Conservation (phyloP, 1,140 invertebrate genomes). For the Zophobas morio region DNA sequence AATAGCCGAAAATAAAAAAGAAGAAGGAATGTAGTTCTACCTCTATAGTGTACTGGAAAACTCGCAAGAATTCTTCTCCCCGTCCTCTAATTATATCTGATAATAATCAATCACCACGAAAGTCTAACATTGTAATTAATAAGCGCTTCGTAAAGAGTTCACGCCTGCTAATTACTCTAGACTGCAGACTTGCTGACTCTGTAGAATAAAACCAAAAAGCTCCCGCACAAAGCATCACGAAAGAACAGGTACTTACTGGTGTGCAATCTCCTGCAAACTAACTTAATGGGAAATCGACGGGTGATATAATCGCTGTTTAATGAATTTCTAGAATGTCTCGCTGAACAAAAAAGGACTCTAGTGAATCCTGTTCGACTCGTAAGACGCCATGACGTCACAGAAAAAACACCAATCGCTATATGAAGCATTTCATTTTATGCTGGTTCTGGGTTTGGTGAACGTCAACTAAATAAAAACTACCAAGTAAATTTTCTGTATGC, state of each 20-base stretch:
- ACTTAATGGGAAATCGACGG: constrained; percentile 18
- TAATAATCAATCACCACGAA: no score
- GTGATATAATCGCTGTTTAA: constrained; percentile 34
- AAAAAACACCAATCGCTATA: constrained; percentile 9
- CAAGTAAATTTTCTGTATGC: constrained; percentile 25
- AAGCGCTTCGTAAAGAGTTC: constrained; percentile 1
- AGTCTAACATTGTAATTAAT: not conserved
- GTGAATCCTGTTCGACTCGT: constrained; percentile 1
- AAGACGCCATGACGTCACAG: constrained; percentile 5
- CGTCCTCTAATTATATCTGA: no score
- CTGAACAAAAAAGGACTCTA: constrained; percentile 17
- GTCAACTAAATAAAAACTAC: constrained; percentile 27
- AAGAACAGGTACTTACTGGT: constrained; percentile 21
- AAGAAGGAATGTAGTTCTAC: no score
- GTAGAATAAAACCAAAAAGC: constrained; percentile 25
- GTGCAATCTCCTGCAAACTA: constrained; percentile 25
- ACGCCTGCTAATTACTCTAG: constrained; percentile 9
- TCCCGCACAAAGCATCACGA: constrained; percentile 15
- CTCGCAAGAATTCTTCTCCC: no score
- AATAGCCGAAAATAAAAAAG: no score
- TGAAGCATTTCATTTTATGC: constrained; percentile 20
- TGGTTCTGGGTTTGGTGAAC: constrained; percentile 7
- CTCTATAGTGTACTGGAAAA: no score
- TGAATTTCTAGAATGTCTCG: constrained; percentile 19
- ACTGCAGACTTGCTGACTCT: not conserved